Conservation (phyloP, 2,888 invertebrate species). For the Hipparchia semele region DNA sequence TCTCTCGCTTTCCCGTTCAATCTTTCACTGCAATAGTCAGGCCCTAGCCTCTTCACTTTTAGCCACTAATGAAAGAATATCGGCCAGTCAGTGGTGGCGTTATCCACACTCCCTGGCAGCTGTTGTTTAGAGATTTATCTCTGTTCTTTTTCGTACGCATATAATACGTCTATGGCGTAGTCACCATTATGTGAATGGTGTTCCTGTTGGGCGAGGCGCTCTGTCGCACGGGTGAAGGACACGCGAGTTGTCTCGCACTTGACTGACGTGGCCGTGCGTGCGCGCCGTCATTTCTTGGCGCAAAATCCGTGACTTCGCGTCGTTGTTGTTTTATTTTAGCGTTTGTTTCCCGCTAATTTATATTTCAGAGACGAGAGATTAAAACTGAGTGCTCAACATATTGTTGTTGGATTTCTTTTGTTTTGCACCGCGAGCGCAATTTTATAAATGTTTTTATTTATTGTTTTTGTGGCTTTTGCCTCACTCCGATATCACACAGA, state of each 20-base stretch:
- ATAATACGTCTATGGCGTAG: neutral
- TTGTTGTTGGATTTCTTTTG: conserved; percentile 24
- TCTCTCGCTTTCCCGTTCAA: no score
- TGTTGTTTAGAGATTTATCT: no score
- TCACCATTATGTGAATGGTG: conserved; percentile 3
- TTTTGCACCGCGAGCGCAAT: conserved; percentile 14
- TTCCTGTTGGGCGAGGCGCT: neutral
- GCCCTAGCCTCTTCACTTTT: no score
- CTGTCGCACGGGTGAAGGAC: conserved; percentile 35
- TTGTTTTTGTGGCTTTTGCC: neutral
- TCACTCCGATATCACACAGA: neutral
- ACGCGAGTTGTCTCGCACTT: conserved; percentile 27
- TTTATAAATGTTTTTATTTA: neutral
- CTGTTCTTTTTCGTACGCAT: neutral
- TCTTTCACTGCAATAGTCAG: no score
- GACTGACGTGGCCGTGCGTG: conserved; percentile 33
- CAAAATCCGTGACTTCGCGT: conserved; percentile 30
- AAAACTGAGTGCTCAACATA: conserved; percentile 16
- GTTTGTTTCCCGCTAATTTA: conserved; percentile 19
- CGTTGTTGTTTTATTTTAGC: conserved; percentile 19
- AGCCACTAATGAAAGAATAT: no score
- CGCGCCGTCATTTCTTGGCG: conserved; percentile 37
- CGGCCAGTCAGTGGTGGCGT: no score
- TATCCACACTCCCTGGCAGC: no score
- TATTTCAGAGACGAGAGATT: conserved; percentile 17